These are phyloP conservation scores for Periphyllus acericola DNA, from an alignment of 2,888 invertebrate species.

Conservation along the genomic window DNA sequence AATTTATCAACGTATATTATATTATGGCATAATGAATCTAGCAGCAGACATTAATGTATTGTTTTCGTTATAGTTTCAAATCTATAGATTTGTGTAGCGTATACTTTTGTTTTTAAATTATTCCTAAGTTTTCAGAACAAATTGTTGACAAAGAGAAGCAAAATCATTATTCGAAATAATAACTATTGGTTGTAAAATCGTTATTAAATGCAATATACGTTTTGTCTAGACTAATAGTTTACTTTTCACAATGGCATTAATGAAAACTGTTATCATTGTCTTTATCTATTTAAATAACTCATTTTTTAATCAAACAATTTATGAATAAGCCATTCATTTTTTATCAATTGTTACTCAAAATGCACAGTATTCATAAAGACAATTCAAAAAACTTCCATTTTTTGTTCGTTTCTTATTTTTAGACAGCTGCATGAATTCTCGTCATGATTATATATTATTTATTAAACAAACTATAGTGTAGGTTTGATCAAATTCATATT, in stretches of 20 bases:
- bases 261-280: background rate
- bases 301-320: too few relatives aligned
- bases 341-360: background rate
- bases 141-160: background rate
- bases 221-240: background rate
- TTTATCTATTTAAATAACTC: background rate
- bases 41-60: background rate
- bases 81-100: background rate
- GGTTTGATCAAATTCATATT: conserved; percentile 1
- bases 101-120: background rate
- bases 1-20: background rate
- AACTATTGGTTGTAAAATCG: background rate
- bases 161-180: background rate
- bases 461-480: background rate
- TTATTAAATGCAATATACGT: background rate
- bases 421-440: background rate
- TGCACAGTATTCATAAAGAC: background rate
- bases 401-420: background rate
- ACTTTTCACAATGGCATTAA: background rate
- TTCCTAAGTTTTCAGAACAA: background rate
- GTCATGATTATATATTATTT: background rate
- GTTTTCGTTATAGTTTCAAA: background rate
- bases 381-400: background rate
- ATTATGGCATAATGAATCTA: background rate
- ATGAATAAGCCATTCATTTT: too few relatives aligned